Evolutionary conservation across 2,888 invertebrate genomes (phyloP).

Genomic region (Argynnis bischoffii): DNA sequence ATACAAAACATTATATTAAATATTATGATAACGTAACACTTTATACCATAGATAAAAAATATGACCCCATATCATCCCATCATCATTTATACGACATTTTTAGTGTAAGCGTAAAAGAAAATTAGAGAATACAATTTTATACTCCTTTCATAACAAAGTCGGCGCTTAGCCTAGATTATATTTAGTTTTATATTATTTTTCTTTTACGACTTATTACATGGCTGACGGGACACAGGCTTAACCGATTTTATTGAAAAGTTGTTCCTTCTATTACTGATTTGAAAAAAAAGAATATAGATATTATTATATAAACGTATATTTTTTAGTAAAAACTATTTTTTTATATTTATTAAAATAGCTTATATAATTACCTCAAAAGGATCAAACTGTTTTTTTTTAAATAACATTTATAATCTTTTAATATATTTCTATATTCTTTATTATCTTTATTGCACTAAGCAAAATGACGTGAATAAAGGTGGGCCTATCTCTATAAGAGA

Average conservation of each 20-base stretch:
- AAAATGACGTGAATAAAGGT: no score
- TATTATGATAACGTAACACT: no score
- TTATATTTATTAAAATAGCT: no score
- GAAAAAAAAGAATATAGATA: neutral
- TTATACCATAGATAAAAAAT: neutral
- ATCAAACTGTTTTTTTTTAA: no score
- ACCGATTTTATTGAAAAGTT: neutral
- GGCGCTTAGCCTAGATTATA: neutral
- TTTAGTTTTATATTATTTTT: neutral
- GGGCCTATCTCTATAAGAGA: no score
- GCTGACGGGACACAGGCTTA: neutral
- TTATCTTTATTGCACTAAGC: no score
- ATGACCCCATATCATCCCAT: neutral
- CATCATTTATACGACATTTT: slow-evolving; percentile 1
- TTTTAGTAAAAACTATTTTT: no score
- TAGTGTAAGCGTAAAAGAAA: slow-evolving; percentile 1
- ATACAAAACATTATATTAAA: no score
- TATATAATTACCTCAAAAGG: no score
- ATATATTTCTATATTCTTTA: no score
- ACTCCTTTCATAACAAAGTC: slow-evolving; percentile 1
- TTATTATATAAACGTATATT: no score
- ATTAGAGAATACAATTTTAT: slow-evolving; percentile 2
- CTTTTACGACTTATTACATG: slow-evolving; percentile 1
- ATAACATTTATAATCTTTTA: no score
- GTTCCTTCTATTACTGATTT: neutral